Conservation (phyloP, 2,797 vertebrate genomes). For the Oreochromis mossambicus region DNA sequence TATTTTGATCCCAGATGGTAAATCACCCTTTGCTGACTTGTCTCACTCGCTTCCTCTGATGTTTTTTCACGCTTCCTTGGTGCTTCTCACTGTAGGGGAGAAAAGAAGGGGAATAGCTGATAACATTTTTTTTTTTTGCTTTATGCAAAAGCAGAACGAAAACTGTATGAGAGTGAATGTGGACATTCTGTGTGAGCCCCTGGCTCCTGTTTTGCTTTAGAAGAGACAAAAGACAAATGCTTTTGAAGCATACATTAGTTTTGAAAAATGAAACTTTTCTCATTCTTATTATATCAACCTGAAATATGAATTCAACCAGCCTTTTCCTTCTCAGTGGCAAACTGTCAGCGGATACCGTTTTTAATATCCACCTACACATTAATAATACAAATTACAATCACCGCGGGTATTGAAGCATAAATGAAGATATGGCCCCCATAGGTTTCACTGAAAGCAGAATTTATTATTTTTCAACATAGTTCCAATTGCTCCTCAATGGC, state of each 20-base stretch:
- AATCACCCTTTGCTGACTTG: constrained; percentile 13
- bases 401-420: constrained; percentile 24
- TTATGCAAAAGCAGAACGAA: neutral
- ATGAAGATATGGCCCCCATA: constrained; percentile 23
- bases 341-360: constrained; percentile 7
- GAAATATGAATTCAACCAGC: constrained; percentile 6
- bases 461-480: constrained; percentile 36
- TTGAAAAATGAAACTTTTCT: neutral
- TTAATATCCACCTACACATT: constrained; percentile 35
- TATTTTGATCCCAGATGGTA: constrained; percentile 49
- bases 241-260: neutral
- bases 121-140: neutral
- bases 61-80: constrained; percentile 4
- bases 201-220: neutral
- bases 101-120: neutral
- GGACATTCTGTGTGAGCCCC: neutral
- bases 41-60: constrained; percentile 27
- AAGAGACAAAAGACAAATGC: constrained; percentile 13
- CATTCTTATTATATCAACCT: neutral
- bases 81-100: constrained; percentile 7
- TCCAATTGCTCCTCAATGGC: constrained; percentile 44
- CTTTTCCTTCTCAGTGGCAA: neutral
- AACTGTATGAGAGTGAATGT: neutral
- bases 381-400: constrained; percentile 47
- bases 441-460: constrained; percentile 19